Base-by-base conservation (phyloP, 2,888 invertebrate genomes). In the Cryptocephalus primarius region DNA sequence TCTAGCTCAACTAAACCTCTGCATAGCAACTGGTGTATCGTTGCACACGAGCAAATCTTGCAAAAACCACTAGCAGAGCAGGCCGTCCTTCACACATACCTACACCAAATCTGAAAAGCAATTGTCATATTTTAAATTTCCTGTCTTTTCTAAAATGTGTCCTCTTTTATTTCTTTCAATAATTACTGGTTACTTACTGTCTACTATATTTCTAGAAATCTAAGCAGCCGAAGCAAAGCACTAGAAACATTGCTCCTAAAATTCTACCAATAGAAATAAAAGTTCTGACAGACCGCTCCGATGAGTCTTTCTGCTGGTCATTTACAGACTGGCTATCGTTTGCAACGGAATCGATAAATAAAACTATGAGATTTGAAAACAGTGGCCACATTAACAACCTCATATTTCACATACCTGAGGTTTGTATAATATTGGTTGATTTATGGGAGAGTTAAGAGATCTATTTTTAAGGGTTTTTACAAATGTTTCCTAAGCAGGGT, bases 311-410 rank as follows among this genome's bases (percentile, higher is more conserved):
- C 12, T 68, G 63, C 42, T 65, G 78, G 51, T 64, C 67, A 8
- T 88, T 86, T 65, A 69, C 78, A 9, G 75, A 79, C 42, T 88
- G 88, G 88, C 69, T 88, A 40, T 78, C 81, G 1, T 82, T 83
- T 59, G 80, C 86, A 10, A 85, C 86, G 9, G 88, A 88, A 63
- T 72, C 81, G 22, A 81, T 88, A 44, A 88, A 88, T 68, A 80
- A 80, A 54, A 77, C 81, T 10, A 80, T 88, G 77, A 81, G 80
- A 62, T 83, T 79, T 62, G 81, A 80, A 57, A 79, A 79, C 58
- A 73, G 75, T 60, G 80, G 82, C 47, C 77, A 76, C 57, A 78
- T 82, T 8, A 79, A 84, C 33, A 77, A 80, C 0, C 70, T 85
- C 22, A 77, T 77, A 9, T 85, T 86, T 64, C 81, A 82, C 62